A percentile compares a stretch with the other conserved stretches of the same genome.
Evolutionary conservation across 30 jellyfish, hydroid and myxozoan genomes (phyloP).

Genomic region (Turritopsis rubra): DNA sequence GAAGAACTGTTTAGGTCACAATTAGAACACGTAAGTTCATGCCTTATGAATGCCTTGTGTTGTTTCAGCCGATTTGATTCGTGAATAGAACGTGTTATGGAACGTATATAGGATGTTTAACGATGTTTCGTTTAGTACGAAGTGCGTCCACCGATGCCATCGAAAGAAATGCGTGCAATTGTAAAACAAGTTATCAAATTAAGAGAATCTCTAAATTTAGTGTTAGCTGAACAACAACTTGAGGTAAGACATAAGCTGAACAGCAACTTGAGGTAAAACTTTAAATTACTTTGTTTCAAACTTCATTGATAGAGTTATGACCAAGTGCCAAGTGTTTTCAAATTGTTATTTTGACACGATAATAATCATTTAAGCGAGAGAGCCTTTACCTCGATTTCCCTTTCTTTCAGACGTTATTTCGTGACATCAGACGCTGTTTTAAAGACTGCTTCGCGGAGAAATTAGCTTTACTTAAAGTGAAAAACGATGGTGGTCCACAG

Average conservation of each 20-base stretch:
- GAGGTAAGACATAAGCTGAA: too few species aligned
- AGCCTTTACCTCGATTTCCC: background rate
- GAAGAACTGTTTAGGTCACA: constrained; percentile 79
- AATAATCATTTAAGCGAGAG: too few species aligned
- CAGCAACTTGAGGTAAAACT: too few species aligned
- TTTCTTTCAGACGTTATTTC: constrained; percentile 57
- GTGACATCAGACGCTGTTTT: constrained; percentile 75
- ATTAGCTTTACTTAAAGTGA: constrained; percentile 56
- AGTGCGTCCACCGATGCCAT: constrained; percentile 98
- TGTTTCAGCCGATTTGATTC: background rate
- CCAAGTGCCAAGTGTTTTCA: too few species aligned
- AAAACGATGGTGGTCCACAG: constrained; percentile 96
- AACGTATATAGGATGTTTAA: background rate
- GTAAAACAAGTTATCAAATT: constrained; percentile 72
- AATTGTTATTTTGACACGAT: too few species aligned
- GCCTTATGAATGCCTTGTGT: background rate
- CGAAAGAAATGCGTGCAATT: constrained; percentile 84
- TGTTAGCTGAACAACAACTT: constrained; percentile 67
- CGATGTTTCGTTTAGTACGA: constrained; percentile 48
- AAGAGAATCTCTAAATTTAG: constrained; percentile 62
- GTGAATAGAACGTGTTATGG: background rate
- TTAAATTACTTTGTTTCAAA: too few species aligned
- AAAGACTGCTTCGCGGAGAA: constrained; percentile 66
- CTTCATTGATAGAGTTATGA: too few species aligned
- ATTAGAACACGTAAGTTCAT: constrained; percentile 57